Evolutionary conservation across 2,113 vertebrate genomes (phyloP).

Genomic region (Thamnaconus septentrionalis): DNA sequence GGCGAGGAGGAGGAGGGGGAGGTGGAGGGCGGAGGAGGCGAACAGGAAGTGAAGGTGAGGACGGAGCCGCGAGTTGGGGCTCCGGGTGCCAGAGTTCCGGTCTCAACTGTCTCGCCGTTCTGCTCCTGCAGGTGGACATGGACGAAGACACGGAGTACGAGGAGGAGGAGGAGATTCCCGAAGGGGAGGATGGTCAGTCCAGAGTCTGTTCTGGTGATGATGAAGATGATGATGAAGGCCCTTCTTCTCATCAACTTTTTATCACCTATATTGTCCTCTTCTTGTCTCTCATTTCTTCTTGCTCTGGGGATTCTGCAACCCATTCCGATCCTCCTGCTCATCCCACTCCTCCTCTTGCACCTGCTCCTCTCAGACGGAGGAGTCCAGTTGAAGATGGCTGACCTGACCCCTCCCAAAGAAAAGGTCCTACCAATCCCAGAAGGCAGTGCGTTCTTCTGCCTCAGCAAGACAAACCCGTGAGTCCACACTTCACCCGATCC

Average conservation of each 20-base stretch:
- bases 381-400: slow-evolving; percentile 78
- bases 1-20: slow-evolving; percentile 35
- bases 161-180: slow-evolving; percentile 71
- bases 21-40: background rate
- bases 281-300: background rate
- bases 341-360: background rate
- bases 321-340: background rate
- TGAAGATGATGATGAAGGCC: too few species aligned
- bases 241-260: too few species aligned
- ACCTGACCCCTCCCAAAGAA: slow-evolving; percentile 84
- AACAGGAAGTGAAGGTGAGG: slow-evolving; percentile 37
- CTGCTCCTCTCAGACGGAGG: slow-evolving; percentile 49
- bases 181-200: slow-evolving; percentile 59
- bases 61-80: background rate
- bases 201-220: too few species aligned
- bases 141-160: slow-evolving; percentile 76
- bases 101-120: background rate
- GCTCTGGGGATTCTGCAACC: background rate
- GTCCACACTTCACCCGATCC: slow-evolving; percentile 20
- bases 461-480: slow-evolving; percentile 90
- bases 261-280: too few species aligned
- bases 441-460: slow-evolving; percentile 90
- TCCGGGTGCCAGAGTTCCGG: background rate
- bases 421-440: slow-evolving; percentile 90
- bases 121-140: slow-evolving; percentile 65